Evolutionary conservation across 2,888 invertebrate genomes (phyloP), one percentile per base, ranked within the genome.

Genomic region (Zaprionus bogoriensis): DNA sequence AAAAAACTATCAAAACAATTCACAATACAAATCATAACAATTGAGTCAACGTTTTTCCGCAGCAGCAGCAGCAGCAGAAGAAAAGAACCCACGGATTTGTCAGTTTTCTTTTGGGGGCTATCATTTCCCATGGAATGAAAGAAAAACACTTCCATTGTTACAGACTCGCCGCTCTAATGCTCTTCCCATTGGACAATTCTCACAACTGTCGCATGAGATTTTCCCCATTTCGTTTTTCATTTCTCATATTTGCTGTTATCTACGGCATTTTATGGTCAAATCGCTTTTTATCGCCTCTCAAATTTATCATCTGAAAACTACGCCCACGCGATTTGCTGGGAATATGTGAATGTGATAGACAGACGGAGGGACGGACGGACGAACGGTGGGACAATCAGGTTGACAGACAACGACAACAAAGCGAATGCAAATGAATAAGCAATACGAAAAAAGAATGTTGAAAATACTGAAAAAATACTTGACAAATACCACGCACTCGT

Each of bases 291-390:
- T 79, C 79, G 69, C 64, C 63, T 52, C 66, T 69, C 42, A 53
- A 82, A 77, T 79, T 68, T 77, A 83, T 79, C 73, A 83, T 83
- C 80, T 79, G 64, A 66, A 70, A 68, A 72, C 63, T 68, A 65
- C 80, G 65, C 83, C 80, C 83, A 77, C 72, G 72, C 77, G 41
- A 79, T 74, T 73, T 64, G 70, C 61, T 50, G 66, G n/a, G 70
- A 64, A 53, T 63, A 53, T 77, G 77, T 59, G 67, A 55, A 66
- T 66, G 66, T 45, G 47, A 46, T 41, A 69, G 69, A 69, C 65
- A 69, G 52, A 28, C 47, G 28, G 42, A n/a, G n/a, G n/a, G n/a
- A n/a, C 59, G 51, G 50, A 41, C 58, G 19, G 57, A 36, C 39
- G 42, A n/a, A n/a, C n/a, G n/a, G n/a, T n/a, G 45, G 55, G 25